phyloP scores from a whole-genome alignment of 2,113 vertebrate species.

The Scomber colias region DNA sequence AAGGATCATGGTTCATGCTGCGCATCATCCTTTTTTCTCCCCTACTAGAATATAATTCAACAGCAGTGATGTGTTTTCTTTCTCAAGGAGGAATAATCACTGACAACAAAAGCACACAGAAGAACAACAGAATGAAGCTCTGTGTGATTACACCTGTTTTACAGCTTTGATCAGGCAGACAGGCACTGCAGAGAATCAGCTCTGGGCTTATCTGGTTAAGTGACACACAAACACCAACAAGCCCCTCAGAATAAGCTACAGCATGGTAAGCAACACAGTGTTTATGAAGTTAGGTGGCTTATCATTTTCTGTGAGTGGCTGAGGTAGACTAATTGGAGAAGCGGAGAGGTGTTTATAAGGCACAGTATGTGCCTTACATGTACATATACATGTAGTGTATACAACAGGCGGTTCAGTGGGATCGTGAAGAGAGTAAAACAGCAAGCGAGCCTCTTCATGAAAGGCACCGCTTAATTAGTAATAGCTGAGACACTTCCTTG shows the following conservation, averaged over 20 bases:
- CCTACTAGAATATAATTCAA: constrained; percentile 1
- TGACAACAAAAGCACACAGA: constrained; percentile 10
- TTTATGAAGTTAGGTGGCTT: constrained; percentile 1
- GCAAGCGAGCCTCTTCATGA: constrained; percentile 19
- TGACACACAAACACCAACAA: constrained; percentile 16
- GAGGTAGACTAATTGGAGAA: background rate
- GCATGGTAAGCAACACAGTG: background rate
- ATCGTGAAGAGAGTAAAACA: constrained; percentile 20
- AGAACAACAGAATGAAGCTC: constrained; percentile 9
- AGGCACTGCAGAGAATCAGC: constrained; percentile 22
- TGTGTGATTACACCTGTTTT: constrained; percentile 23
- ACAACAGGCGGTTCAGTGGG: constrained; percentile 17
- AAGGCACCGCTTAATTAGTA: constrained; percentile 36
- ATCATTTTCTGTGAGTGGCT: constrained; percentile 1
- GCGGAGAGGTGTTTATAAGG: constrained; percentile 1
- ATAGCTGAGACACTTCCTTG: constrained; percentile 44
- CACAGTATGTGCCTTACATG: background rate
- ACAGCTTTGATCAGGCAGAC: constrained; percentile 36
- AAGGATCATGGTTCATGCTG: constrained; percentile 9
- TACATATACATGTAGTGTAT: too few species aligned
- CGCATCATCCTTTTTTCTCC: background rate
- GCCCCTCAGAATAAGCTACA: constrained; percentile 14
- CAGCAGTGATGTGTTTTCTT: background rate
- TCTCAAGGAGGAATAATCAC: background rate
- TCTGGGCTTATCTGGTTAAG: constrained; percentile 20